phyloP scores from a whole-genome alignment of 1,140 invertebrate genomes.

The Drosophila mojavensis region DNA sequence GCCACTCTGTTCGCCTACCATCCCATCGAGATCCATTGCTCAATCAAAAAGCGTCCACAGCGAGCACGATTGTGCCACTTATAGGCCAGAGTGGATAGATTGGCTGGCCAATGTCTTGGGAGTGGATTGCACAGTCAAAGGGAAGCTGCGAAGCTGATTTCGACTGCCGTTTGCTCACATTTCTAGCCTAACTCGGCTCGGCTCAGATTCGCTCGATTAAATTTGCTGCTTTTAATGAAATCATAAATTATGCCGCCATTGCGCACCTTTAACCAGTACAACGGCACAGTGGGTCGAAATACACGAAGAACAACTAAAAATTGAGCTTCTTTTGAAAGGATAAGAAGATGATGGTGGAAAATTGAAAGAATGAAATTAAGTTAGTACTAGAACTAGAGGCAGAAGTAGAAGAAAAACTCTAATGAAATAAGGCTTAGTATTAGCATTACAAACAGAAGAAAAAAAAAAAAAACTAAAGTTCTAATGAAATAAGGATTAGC shows the following conservation, averaged over 20 bases:
- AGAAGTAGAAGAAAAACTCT: too few species aligned
- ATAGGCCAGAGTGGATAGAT: conserved; percentile 68
- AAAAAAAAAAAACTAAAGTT: too few species aligned
- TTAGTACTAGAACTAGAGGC: too few species aligned
- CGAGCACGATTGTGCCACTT: conserved; percentile 78
- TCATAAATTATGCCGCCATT: conserved; percentile 75
- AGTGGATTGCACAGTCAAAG: conserved; percentile 38
- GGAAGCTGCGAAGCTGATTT: conserved; percentile 18
- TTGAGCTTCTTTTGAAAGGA: too few species aligned
- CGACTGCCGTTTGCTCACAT: conserved; percentile 49
- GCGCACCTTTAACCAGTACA: conserved; percentile 15
- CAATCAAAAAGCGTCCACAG: conserved; percentile 76
- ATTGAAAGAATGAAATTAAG: too few species aligned
- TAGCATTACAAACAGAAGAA: too few species aligned
- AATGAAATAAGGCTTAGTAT: too few species aligned
- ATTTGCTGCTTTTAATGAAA: conserved; percentile 80
- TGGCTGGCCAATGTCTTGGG: conserved; percentile 41
- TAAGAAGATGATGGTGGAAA: too few species aligned
- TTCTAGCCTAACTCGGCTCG: conserved; percentile 44
- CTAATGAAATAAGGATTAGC: too few species aligned
- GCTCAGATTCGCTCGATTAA: conserved; percentile 69
- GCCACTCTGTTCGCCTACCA: background rate
- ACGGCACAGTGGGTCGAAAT: conserved; percentile 30
- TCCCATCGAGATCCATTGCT: conserved; percentile 62
- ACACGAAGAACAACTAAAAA: too few species aligned